A percentile compares a stretch with the other conserved stretches of the same genome.
Evolutionary conservation across 1,140 invertebrate genomes (phyloP).

Genomic region (Meloidogyne floridensis): DNA sequence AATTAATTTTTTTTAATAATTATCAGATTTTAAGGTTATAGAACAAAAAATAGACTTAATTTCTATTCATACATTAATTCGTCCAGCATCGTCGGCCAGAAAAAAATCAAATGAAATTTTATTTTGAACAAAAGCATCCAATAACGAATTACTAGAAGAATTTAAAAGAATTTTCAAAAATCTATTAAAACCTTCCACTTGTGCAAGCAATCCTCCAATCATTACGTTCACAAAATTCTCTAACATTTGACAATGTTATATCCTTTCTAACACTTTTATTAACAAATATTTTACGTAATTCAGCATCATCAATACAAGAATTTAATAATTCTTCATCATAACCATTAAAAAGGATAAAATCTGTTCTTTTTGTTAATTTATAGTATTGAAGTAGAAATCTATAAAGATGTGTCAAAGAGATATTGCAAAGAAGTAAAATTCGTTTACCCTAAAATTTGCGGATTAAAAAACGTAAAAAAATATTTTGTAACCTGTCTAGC

Average conservation of each 20-base stretch:
- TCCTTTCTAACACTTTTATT: slow-evolving; percentile 5
- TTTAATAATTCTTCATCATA: not conserved
- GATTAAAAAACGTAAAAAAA: not conserved
- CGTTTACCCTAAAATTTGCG: not conserved
- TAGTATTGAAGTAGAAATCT: not conserved
- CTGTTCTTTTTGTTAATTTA: slow-evolving; percentile 3
- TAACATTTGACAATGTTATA: slow-evolving; percentile 2
- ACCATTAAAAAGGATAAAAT: slow-evolving; percentile 5
- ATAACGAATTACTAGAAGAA: not conserved
- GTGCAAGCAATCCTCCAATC: slow-evolving; percentile 3
- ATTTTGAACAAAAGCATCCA: not conserved
- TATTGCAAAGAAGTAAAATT: slow-evolving; percentile 11
- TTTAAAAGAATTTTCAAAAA: not conserved
- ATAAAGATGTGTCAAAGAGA: not conserved
- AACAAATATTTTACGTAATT: not conserved
- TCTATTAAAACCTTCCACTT: not conserved
- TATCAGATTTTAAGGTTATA: no score
- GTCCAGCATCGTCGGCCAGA: not conserved
- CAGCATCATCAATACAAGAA: not conserved
- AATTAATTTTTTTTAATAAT: no score
- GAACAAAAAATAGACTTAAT: not conserved
- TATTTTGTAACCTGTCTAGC: not conserved
- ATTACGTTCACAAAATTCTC: not conserved
- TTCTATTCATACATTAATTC: not conserved
- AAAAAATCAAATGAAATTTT: not conserved